Conservation (phyloP, 2,797 vertebrate species). For the Oryzias sinensis region DNA sequence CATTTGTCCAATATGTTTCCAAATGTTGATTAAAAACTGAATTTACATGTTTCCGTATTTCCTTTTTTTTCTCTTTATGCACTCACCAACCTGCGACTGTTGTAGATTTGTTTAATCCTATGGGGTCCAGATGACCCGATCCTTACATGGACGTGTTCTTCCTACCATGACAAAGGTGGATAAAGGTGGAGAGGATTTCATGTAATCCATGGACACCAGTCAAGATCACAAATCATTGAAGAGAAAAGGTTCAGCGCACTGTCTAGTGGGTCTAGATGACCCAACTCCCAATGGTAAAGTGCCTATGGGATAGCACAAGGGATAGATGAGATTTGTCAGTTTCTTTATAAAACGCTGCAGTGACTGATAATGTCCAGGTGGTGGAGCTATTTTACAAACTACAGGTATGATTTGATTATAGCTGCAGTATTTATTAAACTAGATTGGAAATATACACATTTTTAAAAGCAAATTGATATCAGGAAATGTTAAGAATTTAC, state of each 20-base stretch:
- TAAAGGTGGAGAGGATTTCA: no score
- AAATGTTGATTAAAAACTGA: slow-evolving; percentile 70
- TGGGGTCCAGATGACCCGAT: no score
- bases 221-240: no score
- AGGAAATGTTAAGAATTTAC: background rate
- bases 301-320: no score
- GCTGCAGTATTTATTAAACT: background rate
- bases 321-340: background rate
- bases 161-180: no score
- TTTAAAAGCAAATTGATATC: background rate
- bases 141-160: no score
- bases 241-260: no score
- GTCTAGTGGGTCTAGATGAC: no score
- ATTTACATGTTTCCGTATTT: slow-evolving; percentile 60
- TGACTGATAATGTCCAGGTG: slow-evolving; percentile 23
- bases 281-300: no score
- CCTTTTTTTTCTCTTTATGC: slow-evolving; percentile 1
- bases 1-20: slow-evolving; percentile 70
- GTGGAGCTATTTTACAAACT: slow-evolving; percentile 40
- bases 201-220: no score
- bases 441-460: background rate
- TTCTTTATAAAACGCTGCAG: slow-evolving; percentile 20
- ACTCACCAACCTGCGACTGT: background rate
- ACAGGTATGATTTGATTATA: background rate
- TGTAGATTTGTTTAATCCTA: no score